A percentile compares a stretch with the other conserved stretches of the same genome.
Conservation (phyloP, 2,888 invertebrate genomes). For the Lasioglossum lativentre region DNA sequence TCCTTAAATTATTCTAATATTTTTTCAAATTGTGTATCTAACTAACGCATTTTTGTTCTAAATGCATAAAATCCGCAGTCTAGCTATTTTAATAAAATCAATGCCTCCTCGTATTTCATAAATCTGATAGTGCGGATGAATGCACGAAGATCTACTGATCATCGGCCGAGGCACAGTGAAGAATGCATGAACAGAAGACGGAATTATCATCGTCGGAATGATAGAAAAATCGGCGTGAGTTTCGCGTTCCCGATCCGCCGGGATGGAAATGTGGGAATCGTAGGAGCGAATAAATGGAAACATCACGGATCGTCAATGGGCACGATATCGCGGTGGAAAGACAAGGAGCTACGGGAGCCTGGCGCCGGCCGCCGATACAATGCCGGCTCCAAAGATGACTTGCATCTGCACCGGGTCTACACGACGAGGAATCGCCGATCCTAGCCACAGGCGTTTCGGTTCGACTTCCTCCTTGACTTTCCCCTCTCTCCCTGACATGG, state of each 20-base stretch:
- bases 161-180: no score
- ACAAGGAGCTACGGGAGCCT: conserved; percentile 77
- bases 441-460: conserved; percentile 72
- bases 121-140: no score
- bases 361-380: conserved; percentile 82
- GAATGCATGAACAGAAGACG: no score
- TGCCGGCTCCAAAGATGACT: conserved; percentile 80
- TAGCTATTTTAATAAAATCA: no score
- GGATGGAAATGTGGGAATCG: conserved; percentile 2
- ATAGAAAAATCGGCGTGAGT: background rate
- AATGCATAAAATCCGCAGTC: no score
- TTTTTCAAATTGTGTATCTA: no score
- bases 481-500: background rate
- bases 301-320: conserved; percentile 23
- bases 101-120: no score
- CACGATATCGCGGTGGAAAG: conserved; percentile 44
- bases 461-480: conserved; percentile 52
- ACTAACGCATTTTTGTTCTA: no score
- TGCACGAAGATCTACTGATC: background rate
- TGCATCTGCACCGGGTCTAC: conserved; percentile 78
- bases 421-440: conserved; percentile 74
- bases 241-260: background rate
- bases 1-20: no score
- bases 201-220: background rate
- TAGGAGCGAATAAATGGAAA: conserved; percentile 28